Evolutionary conservation across 1,140 invertebrate species (phyloP).

Genomic region (Mizuhopecten yessoensis): DNA sequence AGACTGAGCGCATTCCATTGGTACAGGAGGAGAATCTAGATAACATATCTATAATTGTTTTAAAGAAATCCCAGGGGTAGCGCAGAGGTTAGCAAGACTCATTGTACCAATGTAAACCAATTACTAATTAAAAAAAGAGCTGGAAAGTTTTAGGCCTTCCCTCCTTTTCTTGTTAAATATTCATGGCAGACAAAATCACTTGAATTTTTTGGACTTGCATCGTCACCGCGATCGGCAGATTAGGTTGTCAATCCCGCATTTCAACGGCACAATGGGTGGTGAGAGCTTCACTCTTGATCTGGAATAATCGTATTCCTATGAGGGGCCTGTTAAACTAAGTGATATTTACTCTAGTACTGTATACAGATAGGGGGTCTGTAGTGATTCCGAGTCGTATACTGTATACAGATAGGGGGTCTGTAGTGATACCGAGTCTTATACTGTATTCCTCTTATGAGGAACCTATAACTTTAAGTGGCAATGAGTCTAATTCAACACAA

Average conservation of each 20-base stretch:
- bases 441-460: too few species aligned
- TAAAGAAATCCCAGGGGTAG: constrained; percentile 20
- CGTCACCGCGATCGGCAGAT: constrained; percentile 21
- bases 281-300: neutral
- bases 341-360: neutral
- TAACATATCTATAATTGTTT: constrained; percentile 40
- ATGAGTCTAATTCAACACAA: too few species aligned
- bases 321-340: neutral
- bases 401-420: too few species aligned
- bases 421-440: too few species aligned
- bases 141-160: neutral
- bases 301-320: neutral
- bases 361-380: too few species aligned
- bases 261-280: neutral
- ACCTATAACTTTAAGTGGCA: too few species aligned
- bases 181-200: constrained; percentile 33
- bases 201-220: constrained; percentile 31
- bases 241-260: constrained; percentile 4
- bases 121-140: constrained; percentile 1
- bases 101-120: constrained; percentile 6
- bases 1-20: neutral
- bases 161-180: constrained; percentile 20
- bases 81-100: neutral
- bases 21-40: constrained; percentile 16
- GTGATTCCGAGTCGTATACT: too few species aligned